Evolutionary conservation across 2,797 vertebrate species (phyloP), one percentile per base, ranked within the genome.

Genomic region (Amazonetta brasiliensis): DNA sequence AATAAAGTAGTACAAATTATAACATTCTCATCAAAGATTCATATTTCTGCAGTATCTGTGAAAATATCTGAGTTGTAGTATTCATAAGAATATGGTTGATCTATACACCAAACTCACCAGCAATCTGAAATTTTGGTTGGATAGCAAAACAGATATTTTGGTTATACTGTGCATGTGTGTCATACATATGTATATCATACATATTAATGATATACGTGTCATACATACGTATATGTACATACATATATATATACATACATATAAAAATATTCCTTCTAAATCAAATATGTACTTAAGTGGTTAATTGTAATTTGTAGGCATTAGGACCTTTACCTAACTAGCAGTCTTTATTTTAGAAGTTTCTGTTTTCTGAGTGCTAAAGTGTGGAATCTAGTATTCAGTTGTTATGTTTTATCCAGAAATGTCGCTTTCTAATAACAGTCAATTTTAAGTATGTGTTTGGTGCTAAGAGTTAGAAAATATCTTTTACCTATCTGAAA

Each of bases 81-180:
- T 76, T 82, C 30, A 33, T 41, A 54, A 74, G 79, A 80, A 73
- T 39, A 55, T 7, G 3, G 11, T n/a, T 15, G 4, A 43, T 85
- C 2, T 80, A 7, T 83, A 14, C 44, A 16, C 6, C 31, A 79
- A 80, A 77, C 6, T 74, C 2, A 15, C 30, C 31, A 0, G 0
- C 17, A 55, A 39, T 39, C 18, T 39, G 73, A 43, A 62, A 33
- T 50, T 62, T 64, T 16, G 20, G 1, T n/a, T 75, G 9, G 17
- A 30, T 13, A 79, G 1, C 13, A 46, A 16, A 73, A 48, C 22
- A 68, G 20, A 11, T 21, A 5, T 54, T 87, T 37, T 67, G 5
- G 5, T 37, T 66, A 30, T 13, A 84, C 10, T 22, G 4, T 68
- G 6, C 44, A 4, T 44, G 3, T 23, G 12, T 9, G 37, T 11